Evolutionary conservation across 2,888 invertebrate species (phyloP).

Genomic region (Drosophila multiciliata): DNA sequence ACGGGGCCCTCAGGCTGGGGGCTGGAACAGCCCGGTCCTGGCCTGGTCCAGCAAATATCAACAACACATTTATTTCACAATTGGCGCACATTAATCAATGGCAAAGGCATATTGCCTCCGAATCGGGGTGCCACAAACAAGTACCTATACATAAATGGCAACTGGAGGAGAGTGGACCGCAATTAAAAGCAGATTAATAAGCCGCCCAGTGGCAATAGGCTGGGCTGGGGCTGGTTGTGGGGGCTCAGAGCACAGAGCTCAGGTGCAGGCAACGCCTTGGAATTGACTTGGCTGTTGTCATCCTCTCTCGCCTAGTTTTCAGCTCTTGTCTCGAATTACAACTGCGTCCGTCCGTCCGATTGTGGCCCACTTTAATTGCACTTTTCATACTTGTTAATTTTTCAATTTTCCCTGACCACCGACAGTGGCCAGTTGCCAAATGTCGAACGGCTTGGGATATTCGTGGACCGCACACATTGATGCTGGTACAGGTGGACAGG

Average conservation of each 20-base stretch:
- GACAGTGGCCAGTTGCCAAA: conserved; percentile 67
- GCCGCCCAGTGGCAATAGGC: conserved; percentile 61
- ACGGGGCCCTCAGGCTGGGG: conserved; percentile 28
- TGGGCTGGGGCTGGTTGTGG: conserved; percentile 7
- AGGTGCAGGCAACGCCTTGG: conserved; percentile 52
- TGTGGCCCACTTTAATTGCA: conserved; percentile 81
- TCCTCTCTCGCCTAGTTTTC: conserved; percentile 47
- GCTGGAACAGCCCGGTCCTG: not conserved
- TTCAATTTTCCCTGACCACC: conserved; percentile 81
- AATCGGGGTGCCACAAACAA: conserved; percentile 54
- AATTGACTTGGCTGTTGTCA: conserved; percentile 46
- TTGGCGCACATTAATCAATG: conserved; percentile 79
- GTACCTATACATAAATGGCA: conserved; percentile 32
- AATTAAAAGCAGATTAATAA: conserved; percentile 84
- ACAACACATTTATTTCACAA: conserved; percentile 81
- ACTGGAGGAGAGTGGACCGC: conserved; percentile 54
- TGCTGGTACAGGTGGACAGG: conserved; percentile 74
- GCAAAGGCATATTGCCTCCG: conserved; percentile 53
- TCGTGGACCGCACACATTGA: conserved; percentile 67
- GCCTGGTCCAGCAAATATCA: conserved; percentile 53
- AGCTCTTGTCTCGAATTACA: conserved; percentile 52
- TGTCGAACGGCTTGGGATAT: conserved; percentile 60
- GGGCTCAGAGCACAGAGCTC: conserved; percentile 34
- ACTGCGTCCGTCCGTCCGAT: conserved; percentile 37
- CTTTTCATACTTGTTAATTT: conserved; percentile 84